These are phyloP conservation scores for Porites evermanni DNA, from an alignment of 92 coral and sea anemone genomes.

Conservation along the genomic window DNA sequence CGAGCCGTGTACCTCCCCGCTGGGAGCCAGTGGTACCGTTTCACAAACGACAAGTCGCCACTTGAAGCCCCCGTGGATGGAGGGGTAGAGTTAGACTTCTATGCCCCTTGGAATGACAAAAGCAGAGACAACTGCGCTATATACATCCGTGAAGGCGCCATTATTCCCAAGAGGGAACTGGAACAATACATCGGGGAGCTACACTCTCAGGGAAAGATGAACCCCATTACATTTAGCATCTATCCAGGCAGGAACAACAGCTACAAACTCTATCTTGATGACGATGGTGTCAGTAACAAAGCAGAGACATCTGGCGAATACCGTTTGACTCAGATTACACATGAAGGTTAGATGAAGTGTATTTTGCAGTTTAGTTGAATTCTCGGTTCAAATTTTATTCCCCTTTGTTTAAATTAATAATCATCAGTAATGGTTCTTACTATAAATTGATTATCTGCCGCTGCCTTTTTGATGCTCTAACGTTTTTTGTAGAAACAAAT, in stretches of 20 bases:
- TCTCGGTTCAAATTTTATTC: too few species aligned
- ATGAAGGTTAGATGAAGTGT: constrained; percentile 56
- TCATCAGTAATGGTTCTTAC: too few species aligned
- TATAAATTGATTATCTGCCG: too few species aligned
- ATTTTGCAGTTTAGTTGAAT: not conserved
- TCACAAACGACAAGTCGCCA: constrained; percentile 68
- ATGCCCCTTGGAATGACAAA: constrained; percentile 79
- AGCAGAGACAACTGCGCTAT: constrained; percentile 77
- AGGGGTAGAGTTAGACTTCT: constrained; percentile 83
- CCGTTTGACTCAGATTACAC: constrained; percentile 66
- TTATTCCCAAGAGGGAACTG: constrained; percentile 76
- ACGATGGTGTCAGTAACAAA: constrained; percentile 67
- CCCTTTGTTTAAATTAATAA: too few species aligned
- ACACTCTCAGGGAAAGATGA: constrained; percentile 69
- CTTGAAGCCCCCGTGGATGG: constrained; percentile 65
- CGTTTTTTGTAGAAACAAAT: too few species aligned
- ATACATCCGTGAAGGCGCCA: constrained; percentile 82
- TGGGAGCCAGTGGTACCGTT: constrained; percentile 78
- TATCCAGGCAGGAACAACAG: constrained; percentile 75
- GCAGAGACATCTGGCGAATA: constrained; percentile 67
- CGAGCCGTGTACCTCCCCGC: constrained; percentile 83
- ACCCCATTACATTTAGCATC: constrained; percentile 73
- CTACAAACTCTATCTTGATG: constrained; percentile 71
- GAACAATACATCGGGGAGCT: constrained; percentile 86
- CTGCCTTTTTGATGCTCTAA: too few species aligned